Percentiles rank a stretch among this genome's conserved stretches.
phyloP scores from a whole-genome alignment of 2,888 invertebrate genomes.

The Neoitamus cyanurus region DNA sequence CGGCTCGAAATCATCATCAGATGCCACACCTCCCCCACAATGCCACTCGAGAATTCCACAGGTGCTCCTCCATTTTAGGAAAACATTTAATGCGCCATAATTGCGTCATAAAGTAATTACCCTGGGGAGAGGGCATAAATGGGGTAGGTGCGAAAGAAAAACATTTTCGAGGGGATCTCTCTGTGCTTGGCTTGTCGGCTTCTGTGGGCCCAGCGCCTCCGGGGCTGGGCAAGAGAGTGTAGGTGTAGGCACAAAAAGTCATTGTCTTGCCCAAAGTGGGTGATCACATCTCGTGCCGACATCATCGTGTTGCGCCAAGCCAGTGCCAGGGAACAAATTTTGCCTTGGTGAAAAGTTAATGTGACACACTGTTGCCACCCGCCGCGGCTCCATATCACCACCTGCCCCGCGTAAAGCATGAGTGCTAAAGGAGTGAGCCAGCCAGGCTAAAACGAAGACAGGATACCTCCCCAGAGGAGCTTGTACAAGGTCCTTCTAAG shows the following conservation, averaged over 20 bases:
- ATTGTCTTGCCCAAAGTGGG: not conserved
- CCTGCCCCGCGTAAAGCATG: not conserved
- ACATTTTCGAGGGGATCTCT: constrained; percentile 6
- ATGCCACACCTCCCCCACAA: not conserved
- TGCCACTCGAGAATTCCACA: constrained; percentile 20
- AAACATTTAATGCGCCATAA: constrained; percentile 32
- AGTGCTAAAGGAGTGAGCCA: not conserved
- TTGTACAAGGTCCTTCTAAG: constrained; percentile 21
- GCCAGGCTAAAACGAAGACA: not conserved
- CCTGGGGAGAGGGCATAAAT: constrained; percentile 11
- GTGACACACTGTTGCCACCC: not conserved
- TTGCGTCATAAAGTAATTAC: constrained; percentile 42
- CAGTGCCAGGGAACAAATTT: not conserved
- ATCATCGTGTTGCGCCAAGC: not conserved
- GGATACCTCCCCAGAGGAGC: not conserved
- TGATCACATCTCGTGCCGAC: constrained; percentile 5
- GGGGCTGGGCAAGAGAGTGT: not conserved
- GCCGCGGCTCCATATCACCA: not conserved
- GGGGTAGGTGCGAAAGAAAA: constrained; percentile 26
- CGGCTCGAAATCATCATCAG: not conserved
- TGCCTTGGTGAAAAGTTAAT: constrained; percentile 19
- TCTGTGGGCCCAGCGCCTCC: not conserved
- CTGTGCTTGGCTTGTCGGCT: not conserved
- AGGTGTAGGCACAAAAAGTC: not conserved
- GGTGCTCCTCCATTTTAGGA: constrained; percentile 14